Evolutionary conservation across 2,888 invertebrate genomes (phyloP), one percentile per base, ranked within the genome.

Genomic region (Corythucha ciliata): DNA sequence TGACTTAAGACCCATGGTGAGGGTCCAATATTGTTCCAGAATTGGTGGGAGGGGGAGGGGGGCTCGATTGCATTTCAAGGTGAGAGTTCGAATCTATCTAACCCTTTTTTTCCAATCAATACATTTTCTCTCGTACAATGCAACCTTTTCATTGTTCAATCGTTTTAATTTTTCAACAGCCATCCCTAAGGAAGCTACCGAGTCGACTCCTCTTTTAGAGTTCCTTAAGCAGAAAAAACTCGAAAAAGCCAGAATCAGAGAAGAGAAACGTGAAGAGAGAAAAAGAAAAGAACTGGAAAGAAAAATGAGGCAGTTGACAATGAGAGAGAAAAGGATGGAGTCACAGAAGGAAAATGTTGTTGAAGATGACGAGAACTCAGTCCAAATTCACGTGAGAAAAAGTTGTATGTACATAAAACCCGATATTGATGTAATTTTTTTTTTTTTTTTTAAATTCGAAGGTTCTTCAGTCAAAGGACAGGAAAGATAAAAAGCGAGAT

Each of bases 121-220:
- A n/a, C 8, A 18, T 16, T 25, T 18, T 46, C n/a, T 39, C 21
- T 34, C 36, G n/a, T n/a, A n/a, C n/a, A n/a, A n/a, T n/a, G n/a
- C n/a, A n/a, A n/a, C n/a, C n/a, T n/a, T n/a, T n/a, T n/a, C n/a
- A n/a, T n/a, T n/a, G n/a, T n/a, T n/a, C n/a, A n/a, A n/a, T n/a
- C n/a, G n/a, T n/a, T n/a, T n/a, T n/a, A n/a, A n/a, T n/a, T n/a
- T 53, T 50, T 42, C 48, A 62, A 61, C 57, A 50, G 55, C 50
- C 40, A 47, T 55, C 14, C 27, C 53, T 25, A 48, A 51, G 66
- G 58, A 61, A 66, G 79, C 79, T 66, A 73, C 79, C 0, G 79
- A 77, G 50, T 79, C 80, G 5, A 87, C 86, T 3, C 89, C 89
- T 2, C 68, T 90, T 46, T 71, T 89, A 47, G 88, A 89, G 60